Evolutionary conservation across 2,888 invertebrate genomes (phyloP).

Genomic region (Gandaritis pyraliata): DNA sequence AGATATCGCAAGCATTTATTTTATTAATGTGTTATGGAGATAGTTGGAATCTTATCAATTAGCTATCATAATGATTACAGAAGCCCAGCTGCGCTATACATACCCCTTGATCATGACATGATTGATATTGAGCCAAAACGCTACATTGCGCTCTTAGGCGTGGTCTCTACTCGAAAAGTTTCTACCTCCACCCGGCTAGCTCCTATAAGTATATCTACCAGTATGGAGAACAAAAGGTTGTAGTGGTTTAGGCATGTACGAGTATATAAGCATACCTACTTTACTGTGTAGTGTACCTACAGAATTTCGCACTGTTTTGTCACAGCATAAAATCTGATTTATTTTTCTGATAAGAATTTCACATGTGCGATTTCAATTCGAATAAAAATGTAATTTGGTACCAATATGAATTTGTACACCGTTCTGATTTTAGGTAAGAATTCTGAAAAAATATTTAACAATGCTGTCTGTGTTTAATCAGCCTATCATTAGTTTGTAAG

Average conservation of each 20-base stretch:
- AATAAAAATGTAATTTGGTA: slow-evolving; percentile 24
- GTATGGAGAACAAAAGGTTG: too few relatives aligned
- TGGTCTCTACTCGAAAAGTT: too few relatives aligned
- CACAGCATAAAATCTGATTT: slow-evolving; percentile 25
- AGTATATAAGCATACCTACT: too few relatives aligned
- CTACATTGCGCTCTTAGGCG: too few relatives aligned
- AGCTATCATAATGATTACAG: not conserved
- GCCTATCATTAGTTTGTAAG: too few relatives aligned
- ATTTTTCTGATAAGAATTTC: slow-evolving; percentile 19
- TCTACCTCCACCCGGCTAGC: too few relatives aligned
- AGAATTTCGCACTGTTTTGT: slow-evolving; percentile 21
- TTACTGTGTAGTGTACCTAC: too few relatives aligned
- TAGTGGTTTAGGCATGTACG: too few relatives aligned
- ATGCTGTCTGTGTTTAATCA: not conserved
- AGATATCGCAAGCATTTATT: not conserved
- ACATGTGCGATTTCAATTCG: slow-evolving; percentile 10
- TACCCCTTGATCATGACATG: not conserved
- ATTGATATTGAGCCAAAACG: too few relatives aligned
- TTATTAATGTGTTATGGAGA: not conserved
- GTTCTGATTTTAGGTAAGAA: slow-evolving; percentile 33
- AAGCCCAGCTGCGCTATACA: not conserved
- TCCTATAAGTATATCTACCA: too few relatives aligned
- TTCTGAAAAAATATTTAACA: not conserved
- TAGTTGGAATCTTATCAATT: slow-evolving; percentile 12
- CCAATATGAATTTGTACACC: slow-evolving; percentile 30